Evolutionary conservation across 2,888 invertebrate species (phyloP).

Genomic region (Spatulosminthurus flaviceps): DNA sequence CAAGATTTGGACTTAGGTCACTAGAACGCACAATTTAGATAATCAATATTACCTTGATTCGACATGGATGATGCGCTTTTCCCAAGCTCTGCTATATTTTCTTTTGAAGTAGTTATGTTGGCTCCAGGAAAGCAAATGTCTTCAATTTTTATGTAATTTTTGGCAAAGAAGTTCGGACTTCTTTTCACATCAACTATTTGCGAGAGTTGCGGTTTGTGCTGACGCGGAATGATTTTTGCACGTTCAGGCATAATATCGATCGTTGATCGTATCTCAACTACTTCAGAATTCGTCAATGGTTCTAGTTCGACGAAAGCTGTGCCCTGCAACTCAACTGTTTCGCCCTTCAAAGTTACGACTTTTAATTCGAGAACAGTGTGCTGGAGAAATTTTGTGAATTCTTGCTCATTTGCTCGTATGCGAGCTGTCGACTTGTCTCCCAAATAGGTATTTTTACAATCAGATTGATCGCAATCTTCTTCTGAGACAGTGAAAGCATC

Average conservation of each 20-base stretch:
- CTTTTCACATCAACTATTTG: constrained; percentile 22
- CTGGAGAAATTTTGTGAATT: constrained; percentile 25
- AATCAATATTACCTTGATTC: background rate
- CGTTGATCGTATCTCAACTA: background rate
- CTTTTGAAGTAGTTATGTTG: constrained; percentile 30
- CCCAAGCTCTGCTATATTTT: constrained; percentile 9
- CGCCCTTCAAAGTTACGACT: background rate
- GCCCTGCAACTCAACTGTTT: background rate
- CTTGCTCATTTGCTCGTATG: constrained; percentile 20
- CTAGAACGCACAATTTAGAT: no score
- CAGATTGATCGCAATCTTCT: background rate
- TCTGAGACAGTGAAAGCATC: background rate
- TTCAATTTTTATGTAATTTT: constrained; percentile 24
- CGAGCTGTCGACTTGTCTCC: constrained; percentile 41
- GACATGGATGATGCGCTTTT: background rate
- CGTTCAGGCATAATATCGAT: constrained; percentile 1
- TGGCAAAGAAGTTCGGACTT: background rate
- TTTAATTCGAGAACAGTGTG: constrained; percentile 15
- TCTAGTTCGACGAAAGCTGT: background rate
- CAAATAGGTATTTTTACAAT: background rate
- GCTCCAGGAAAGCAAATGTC: constrained; percentile 27
- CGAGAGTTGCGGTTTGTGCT: constrained; percentile 3
- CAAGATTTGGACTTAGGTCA: no score
- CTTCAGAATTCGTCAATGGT: constrained; percentile 1
- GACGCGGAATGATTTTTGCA: background rate